Base-by-base conservation (phyloP, 2,888 invertebrate species). In the Uropetala carovei region DNA sequence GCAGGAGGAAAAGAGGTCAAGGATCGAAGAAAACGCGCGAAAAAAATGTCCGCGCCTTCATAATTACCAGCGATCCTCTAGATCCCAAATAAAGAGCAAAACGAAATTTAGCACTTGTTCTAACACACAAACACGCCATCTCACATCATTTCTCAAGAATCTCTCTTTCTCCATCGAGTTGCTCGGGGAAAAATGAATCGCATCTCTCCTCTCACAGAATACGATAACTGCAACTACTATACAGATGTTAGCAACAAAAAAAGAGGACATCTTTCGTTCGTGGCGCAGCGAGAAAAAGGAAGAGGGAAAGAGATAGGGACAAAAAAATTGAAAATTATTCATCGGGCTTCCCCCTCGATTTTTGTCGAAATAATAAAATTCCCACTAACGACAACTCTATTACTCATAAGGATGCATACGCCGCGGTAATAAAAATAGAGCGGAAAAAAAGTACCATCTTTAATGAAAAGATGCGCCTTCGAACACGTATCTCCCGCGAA, bases 401-500 rank as follows among this genome's bases (percentile, higher is more conserved):
- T 27, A 27, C 75, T 13, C 9, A 75, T 75, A 75, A 75, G 22
- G 27, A 75, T 75, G 11, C 22, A 27, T 75, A 4, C 7, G n/a
- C 16, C 68, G 18, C 7, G 43, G 68, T 68, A 7, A 9, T 18
- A 68, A 68, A n/a, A 68, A 68, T 68, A 9, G 68, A 68, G 75
- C 75, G 75, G 22, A 22, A 27, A 3, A 43, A 75, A 75, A 75
- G n/a, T 68, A 68, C 75, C 75, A 75, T 11, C 22, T 75, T 75
- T 22, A 75, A n/a, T 75, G 75, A 75, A 75, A 75, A 75, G 75
- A 75, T 10, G 75, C 22, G 75, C 18, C 68, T n/a, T 68, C 68
- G 68, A 68, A 68, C 75, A 75, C 75, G 75, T 75, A 75, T 75
- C 75, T 75, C 22, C 13, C 75, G 27, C 75, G 75, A 75, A 27